These are phyloP conservation scores for Muscidifurax raptorellus DNA, from an alignment of 1,140 invertebrate genomes.

Conservation along the genomic window DNA sequence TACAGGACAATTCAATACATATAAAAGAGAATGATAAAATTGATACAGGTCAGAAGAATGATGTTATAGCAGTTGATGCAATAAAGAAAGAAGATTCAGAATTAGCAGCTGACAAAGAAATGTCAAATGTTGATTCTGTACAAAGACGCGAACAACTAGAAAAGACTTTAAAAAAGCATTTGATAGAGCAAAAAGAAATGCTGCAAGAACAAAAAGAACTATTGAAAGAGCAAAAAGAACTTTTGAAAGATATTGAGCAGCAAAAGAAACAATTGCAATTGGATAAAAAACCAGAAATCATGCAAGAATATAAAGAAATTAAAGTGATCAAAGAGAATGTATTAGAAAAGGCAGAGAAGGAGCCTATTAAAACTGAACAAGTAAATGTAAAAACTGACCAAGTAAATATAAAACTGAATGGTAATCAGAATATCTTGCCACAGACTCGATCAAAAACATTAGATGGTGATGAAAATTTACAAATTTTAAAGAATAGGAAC, in stretches of 20 bases:
- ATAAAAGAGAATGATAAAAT: conserved; percentile 67
- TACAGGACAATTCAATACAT: conserved; percentile 68
- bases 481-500: neutral
- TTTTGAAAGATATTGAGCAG: conserved; percentile 77
- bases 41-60: conserved; percentile 56
- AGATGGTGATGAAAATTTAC: neutral
- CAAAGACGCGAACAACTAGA: conserved; percentile 74
- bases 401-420: neutral
- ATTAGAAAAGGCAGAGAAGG: neutral
- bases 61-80: conserved; percentile 63
- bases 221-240: conserved; percentile 77
- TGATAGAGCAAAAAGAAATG: conserved; percentile 77
- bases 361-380: neutral
- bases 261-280: conserved; percentile 59
- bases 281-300: neutral
- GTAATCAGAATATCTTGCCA: neutral
- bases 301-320: neutral
- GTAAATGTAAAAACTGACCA: neutral
- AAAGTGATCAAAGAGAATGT: neutral
- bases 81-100: conserved; percentile 75
- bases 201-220: conserved; percentile 76
- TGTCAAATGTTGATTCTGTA: conserved; percentile 54
- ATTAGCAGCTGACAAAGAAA: conserved; percentile 66
- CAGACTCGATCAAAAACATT: neutral
- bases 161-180: conserved; percentile 78